Evolutionary conservation across 2,888 invertebrate genomes (phyloP).

Genomic region (Volucella bombylans): DNA sequence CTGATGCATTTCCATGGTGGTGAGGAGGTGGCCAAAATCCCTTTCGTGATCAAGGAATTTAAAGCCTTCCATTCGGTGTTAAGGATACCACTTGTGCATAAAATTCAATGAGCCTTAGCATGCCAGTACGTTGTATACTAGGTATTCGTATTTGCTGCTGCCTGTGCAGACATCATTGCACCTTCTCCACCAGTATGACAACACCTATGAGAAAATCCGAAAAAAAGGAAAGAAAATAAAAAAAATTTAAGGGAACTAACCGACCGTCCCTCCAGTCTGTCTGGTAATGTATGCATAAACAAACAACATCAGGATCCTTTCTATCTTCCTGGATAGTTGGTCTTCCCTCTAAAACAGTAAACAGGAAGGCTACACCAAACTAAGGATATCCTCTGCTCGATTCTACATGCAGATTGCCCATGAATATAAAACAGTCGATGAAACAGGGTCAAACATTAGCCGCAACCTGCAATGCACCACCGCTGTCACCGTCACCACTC

Average conservation of each 20-base stretch:
- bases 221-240: slow-evolving; percentile 19
- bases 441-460: slow-evolving; percentile 83
- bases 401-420: slow-evolving; percentile 75
- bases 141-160: neutral
- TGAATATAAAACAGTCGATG: slow-evolving; percentile 75
- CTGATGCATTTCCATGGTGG: slow-evolving; percentile 25
- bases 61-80: slow-evolving; percentile 56
- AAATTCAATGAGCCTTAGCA: slow-evolving; percentile 74
- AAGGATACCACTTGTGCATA: slow-evolving; percentile 70
- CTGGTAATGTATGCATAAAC: slow-evolving; percentile 72
- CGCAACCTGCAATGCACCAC: slow-evolving; percentile 83
- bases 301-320: slow-evolving; percentile 66
- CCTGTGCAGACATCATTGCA: slow-evolving; percentile 58
- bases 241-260: slow-evolving; percentile 42
- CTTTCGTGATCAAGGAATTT: slow-evolving; percentile 71
- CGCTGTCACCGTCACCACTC: slow-evolving; percentile 63
- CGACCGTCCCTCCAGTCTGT: slow-evolving; percentile 48
- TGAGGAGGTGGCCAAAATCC: slow-evolving; percentile 32
- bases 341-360: slow-evolving; percentile 65
- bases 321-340: slow-evolving; percentile 33
- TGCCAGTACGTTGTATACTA: slow-evolving; percentile 49
- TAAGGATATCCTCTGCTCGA: slow-evolving; percentile 73
- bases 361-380: slow-evolving; percentile 71
- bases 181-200: slow-evolving; percentile 60
- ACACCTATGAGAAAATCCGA: slow-evolving; percentile 31